Base-by-base conservation (phyloP, 2,113 vertebrate species). In the Tautogolabrus adspersus region DNA sequence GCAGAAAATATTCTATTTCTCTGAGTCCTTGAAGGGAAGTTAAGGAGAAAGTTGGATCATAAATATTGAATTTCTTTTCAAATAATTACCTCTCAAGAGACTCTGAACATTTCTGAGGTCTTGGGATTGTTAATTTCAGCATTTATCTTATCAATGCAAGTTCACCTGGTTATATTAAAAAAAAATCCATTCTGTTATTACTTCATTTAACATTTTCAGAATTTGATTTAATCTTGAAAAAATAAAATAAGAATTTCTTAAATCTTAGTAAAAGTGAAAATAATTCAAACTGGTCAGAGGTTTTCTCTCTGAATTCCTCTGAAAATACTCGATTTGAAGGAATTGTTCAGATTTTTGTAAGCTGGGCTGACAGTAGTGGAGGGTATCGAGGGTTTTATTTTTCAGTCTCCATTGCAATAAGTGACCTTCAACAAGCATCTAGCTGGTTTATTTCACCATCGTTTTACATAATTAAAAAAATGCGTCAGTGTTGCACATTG, bases 1-100 rank as follows among this genome's bases (percentile, higher is more conserved):
- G n/a, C 46, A 58, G 46, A 52, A 37, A 34, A 52, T 56, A 61
- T 80, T 79, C 60, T 11, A 52, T 66, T 49, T 59, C 18, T n/a
- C 9, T 40, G 19, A 46, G 65, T 69, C 68, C 40, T 68, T 63
- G 22, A 52, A 51, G 13, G 7, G 49, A 52, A 52, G 19, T n/a
- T 21, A 8, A 21, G 19, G 8, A 9, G 49, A n/a, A 21, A 52
- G n/a, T 8, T 52, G 18, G 19, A 52, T 52, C 49, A n/a, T 46
- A 46, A 44, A 12, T 15, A 46, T 46, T 46, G 44, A 15, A 46
- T 46, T 46, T 46, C 12, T 15, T 46, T 12, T 46, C 1, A 11
- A 3, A 19, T 44, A 0, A 44, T 37, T 71, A 44, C 11, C 15
- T 8, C 5, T 19, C 46, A 18, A 10, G 1, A 30, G 10, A 19